Evolutionary conservation across 2,113 vertebrate species (phyloP).

Genomic region (Erpornis zantholeuca): DNA sequence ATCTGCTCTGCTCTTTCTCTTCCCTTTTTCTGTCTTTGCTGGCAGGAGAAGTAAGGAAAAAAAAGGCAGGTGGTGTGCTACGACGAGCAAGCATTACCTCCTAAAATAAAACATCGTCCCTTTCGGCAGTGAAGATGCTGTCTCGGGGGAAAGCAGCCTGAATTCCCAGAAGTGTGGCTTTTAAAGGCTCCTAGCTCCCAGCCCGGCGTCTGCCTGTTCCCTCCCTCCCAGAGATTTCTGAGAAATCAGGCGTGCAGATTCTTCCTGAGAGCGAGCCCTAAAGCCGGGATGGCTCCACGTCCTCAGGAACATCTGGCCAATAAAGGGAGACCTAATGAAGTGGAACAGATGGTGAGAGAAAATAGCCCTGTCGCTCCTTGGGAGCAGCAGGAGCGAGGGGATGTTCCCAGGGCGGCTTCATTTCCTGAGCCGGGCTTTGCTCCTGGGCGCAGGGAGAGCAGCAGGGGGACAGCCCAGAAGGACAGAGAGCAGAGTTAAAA

Average conservation of each 20-base stretch:
- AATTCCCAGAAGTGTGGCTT: neutral
- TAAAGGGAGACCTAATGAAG: neutral
- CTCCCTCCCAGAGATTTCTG: neutral
- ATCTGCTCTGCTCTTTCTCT: neutral
- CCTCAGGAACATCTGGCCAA: neutral
- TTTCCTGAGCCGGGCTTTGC: neutral
- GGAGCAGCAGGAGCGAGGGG: neutral
- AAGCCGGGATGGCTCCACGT: neutral
- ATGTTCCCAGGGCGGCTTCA: neutral
- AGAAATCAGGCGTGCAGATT: neutral
- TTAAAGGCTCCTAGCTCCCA: neutral
- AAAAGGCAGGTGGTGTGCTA: neutral
- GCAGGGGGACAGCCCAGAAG: neutral
- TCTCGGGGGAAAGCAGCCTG: neutral
- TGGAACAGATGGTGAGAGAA: constrained; percentile 32
- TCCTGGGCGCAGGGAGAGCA: neutral
- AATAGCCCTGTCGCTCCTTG: neutral
- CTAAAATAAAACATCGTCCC: neutral
- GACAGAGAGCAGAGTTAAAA: neutral
- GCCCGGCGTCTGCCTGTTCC: neutral
- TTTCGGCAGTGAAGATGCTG: neutral
- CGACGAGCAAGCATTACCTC: neutral
- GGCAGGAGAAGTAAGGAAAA: neutral
- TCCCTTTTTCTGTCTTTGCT: neutral
- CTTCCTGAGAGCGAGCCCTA: neutral